Base-by-base conservation (phyloP, 2,888 invertebrate genomes). In the Conchocele bisecta region DNA sequence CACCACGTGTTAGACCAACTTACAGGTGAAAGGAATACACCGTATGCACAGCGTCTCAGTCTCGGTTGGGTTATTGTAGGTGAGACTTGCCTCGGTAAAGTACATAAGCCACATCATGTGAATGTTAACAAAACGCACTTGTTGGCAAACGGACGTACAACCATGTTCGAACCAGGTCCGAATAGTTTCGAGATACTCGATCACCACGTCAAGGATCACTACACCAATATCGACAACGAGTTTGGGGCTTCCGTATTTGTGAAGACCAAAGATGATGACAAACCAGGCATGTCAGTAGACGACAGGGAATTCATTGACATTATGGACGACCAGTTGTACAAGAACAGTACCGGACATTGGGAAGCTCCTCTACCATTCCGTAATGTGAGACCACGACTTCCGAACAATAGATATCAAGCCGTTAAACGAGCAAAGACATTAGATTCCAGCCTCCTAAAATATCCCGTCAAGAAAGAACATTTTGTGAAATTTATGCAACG, bases 21-120 rank as follows among this genome's bases (percentile, higher is more conserved):
- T 24, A 33, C 60, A 11, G 65, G 65, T 33, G 44, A 39, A 2
- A 5, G 24, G 44, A 50, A 24, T n/a, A n/a, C 54, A 1, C 71
- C 65, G 2, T 67, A 68, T 53, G 72, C 61, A 2, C 72, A 66
- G 50, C 37, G 26, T 13, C 24, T 72, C 5, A 31, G 9, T 13
- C 31, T 67, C 2, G 66, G 66, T 4, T 72, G 76, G 72, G 56
- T 75, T 3, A 46, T 75, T 22, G 28, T 78, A 22, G 80, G 70
- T 5, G 75, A 77, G 31, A 60, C 58, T 0, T 79, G 76, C 56
- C 31, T 81, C 3, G 67, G 71, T 1, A 73, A 75, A 17, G 41
- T 53, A 5, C 73, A 73, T 37, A 29, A 17, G 17, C 37, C 37
- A 11, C 54, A 37, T 1, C n/a, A 54, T 20, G 4, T 37, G 3